A percentile compares a stretch with the other conserved stretches of the same genome.
phyloP scores from a whole-genome alignment of 2,113 vertebrate genomes.

The Taxidea taxus region DNA sequence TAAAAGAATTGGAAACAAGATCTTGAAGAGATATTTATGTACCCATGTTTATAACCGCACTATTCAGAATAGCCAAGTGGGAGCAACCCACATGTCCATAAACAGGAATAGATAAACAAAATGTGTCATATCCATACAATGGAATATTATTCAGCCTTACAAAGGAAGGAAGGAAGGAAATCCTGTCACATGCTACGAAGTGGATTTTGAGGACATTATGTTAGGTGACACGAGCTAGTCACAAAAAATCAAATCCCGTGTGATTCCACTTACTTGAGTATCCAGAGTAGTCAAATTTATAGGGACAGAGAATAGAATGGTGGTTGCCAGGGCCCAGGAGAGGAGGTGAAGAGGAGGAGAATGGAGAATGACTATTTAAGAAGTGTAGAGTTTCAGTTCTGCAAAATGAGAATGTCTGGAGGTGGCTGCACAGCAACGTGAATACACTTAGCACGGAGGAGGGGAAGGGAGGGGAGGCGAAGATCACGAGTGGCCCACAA shows the following conservation, averaged over 20 bases:
- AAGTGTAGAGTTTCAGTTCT: background rate
- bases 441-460: background rate
- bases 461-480: background rate
- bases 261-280: background rate
- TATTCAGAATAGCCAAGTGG: background rate
- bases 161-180: background rate
- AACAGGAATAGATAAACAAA: background rate
- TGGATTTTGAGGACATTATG: background rate
- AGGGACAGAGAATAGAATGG: background rate
- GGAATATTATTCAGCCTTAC: background rate
- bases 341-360: background rate
- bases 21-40: background rate
- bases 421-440: background rate
- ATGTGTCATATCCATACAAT: background rate
- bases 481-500: background rate
- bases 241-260: background rate
- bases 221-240: background rate
- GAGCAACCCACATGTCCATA: background rate
- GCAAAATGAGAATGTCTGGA: background rate
- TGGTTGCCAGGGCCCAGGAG: background rate
- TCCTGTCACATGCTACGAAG: background rate
- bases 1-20: background rate
- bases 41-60: background rate
- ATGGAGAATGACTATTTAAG: background rate
- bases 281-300: background rate